phyloP scores from a whole-genome alignment of 2,888 invertebrate genomes.

The Lordiphosa andalusiaca region DNA sequence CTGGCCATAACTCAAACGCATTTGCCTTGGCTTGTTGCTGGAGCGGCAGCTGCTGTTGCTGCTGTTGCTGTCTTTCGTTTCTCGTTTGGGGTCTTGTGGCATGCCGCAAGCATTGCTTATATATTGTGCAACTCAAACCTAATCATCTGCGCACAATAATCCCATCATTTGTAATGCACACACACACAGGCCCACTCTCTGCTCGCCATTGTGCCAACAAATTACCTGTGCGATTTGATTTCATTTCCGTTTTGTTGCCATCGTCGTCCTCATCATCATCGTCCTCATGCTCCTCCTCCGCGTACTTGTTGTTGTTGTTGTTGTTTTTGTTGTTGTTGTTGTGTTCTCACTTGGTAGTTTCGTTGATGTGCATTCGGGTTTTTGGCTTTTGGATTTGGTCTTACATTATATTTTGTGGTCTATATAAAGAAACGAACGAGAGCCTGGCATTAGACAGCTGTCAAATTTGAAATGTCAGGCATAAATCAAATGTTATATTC shows the following conservation, averaged over 20 bases:
- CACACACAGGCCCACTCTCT: constrained; percentile 23
- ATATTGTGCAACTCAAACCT: constrained; percentile 41
- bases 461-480: constrained; percentile 44
- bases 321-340: constrained; percentile 43
- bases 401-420: constrained; percentile 27
- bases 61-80: constrained; percentile 20
- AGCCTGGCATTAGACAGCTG: constrained; percentile 56
- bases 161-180: constrained; percentile 60
- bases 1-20: constrained; percentile 49
- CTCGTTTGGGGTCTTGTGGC: constrained; percentile 40
- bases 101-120: constrained; percentile 32
- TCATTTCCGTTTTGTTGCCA: constrained; percentile 52
- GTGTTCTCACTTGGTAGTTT: constrained; percentile 34
- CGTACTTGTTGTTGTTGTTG: no score
- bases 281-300: background rate
- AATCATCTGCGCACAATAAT: constrained; percentile 52
- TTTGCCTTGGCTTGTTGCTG: constrained; percentile 18
- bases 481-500: constrained; percentile 55
- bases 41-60: background rate
- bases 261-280: constrained; percentile 25
- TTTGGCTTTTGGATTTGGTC: constrained; percentile 53
- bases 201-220: constrained; percentile 51
- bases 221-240: constrained; percentile 72
- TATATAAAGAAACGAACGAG: constrained; percentile 20
- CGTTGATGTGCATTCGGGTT: constrained; percentile 41